These are phyloP conservation scores for Theonella swinhoei DNA, from an alignment of 37 sponge, comb jelly and placozoan species.

Conservation along the genomic window DNA sequence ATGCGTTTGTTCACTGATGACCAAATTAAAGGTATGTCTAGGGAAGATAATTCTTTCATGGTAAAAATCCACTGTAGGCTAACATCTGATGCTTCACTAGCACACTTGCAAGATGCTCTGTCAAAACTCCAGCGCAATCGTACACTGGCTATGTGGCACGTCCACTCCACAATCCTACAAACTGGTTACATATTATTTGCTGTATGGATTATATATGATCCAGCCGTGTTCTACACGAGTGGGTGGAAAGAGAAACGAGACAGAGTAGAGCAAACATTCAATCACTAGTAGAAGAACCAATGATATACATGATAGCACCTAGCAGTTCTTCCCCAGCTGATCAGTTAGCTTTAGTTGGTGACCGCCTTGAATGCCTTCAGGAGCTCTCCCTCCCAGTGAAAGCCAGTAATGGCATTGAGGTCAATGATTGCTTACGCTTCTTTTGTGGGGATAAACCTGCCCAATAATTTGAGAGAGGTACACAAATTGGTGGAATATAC, in stretches of 20 bases:
- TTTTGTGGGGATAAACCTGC: conserved; percentile 14
- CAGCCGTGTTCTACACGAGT: background rate
- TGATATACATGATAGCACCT: conserved; percentile 11
- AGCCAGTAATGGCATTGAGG: background rate
- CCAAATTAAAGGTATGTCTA: background rate
- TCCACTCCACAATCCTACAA: conserved; percentile 14
- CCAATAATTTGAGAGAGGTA: conserved; percentile 14
- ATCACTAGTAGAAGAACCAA: conserved; percentile 2
- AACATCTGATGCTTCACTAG: background rate
- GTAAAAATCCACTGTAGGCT: background rate
- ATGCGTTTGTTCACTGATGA: background rate
- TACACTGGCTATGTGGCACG: background rate
- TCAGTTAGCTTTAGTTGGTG: conserved; percentile 2
- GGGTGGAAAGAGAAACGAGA: background rate
- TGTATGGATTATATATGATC: conserved; percentile 8
- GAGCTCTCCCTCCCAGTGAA: background rate
- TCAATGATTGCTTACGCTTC: background rate
- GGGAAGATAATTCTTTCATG: background rate
- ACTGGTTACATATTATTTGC: background rate
- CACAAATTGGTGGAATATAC: conserved; percentile 16
- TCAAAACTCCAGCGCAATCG: background rate
- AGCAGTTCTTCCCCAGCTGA: conserved; percentile 3
- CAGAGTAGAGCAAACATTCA: background rate
- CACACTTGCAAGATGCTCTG: conserved; percentile 7
- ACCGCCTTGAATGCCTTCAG: background rate